These are phyloP conservation scores for Pterostichus madidus DNA, from an alignment of 2,888 invertebrate genomes.

Conservation along the genomic window DNA sequence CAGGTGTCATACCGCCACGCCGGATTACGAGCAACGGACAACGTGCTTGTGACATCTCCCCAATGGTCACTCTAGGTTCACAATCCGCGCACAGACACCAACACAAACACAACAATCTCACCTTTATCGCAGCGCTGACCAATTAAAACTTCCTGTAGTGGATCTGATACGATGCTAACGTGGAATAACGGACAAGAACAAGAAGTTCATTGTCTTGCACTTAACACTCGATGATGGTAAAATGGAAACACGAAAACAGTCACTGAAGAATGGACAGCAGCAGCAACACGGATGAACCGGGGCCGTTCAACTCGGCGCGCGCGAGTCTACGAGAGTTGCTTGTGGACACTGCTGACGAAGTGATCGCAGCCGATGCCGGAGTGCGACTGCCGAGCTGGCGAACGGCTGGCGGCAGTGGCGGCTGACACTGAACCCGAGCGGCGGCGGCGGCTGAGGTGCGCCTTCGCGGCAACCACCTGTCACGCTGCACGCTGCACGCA, in stretches of 20 bases:
- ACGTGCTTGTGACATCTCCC: too few species aligned
- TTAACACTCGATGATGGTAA: neutral
- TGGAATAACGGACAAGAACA: slow-evolving; percentile 38
- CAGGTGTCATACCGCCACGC: neutral
- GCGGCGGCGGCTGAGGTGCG: slow-evolving; percentile 8
- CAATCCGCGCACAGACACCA: neutral
- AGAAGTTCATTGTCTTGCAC: slow-evolving; percentile 40
- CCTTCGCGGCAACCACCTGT: slow-evolving; percentile 40
- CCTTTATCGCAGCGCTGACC: neutral
- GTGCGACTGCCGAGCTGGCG: neutral
- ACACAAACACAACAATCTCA: slow-evolving; percentile 1
- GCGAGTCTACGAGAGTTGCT: neutral
- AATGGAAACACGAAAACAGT: slow-evolving; percentile 3
- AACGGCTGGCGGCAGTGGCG: neutral
- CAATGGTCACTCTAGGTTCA: too few species aligned
- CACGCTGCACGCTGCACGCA: neutral
- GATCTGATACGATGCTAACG: slow-evolving; percentile 36
- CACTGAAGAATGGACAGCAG: neutral
- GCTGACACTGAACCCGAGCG: slow-evolving; percentile 30
- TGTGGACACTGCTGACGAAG: slow-evolving; percentile 1
- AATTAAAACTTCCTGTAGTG: slow-evolving; percentile 42
- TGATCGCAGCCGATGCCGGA: neutral
- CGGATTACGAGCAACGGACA: neutral
- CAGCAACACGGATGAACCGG: neutral
- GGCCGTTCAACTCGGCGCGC: neutral